Evolutionary conservation across 2,888 invertebrate species (phyloP), one percentile per base, ranked within the genome.

Genomic region (Carcina quercana): DNA sequence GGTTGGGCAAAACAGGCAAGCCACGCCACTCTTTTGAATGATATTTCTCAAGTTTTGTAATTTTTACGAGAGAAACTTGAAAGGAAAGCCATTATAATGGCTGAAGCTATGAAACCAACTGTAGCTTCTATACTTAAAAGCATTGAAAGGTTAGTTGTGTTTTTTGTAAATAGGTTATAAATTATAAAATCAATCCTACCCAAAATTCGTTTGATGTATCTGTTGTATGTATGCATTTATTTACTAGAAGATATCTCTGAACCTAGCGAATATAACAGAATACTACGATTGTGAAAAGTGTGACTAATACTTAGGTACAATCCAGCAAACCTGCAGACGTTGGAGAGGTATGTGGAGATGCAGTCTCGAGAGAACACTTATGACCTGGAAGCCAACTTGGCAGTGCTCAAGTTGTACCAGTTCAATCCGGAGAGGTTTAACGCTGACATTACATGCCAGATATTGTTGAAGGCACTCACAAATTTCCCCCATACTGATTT

Each of bases 401-500:
- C 98, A 2, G 95, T 98, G 7, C 82, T 99, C 27, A 99, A 99
- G 75, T 80, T 99, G 50, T 98, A 98, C 65, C 98, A 99, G 73
- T 95, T 99, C 60, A 97, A 97, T 69, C 96, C 97, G 1, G 89
- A 88, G 37, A 89, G 90, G 56, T 94, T 95, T 58, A 93, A 96
- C 60, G 83, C 89, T 26, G 91, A 92, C 34, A 91, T 97, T 20
- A 94, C 96, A 2, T 91, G 93, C 46, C 92, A 93, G 59, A 97
- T 99, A 55, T 85, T 99, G 25, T 70, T 99, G 47, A 99, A 99
- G 70, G 96, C 98, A 2, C 82, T 99, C 24, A 98, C 98, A 6
- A 98, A 97, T 73, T 89, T 98, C 50, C 99, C 99, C 0, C 96
- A 98, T 61, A 95, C 98, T 5, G 99, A 99, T 75, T 98, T 98